Evolutionary conservation across 2,113 vertebrate genomes (phyloP).

Genomic region (Notechis scutatus): DNA sequence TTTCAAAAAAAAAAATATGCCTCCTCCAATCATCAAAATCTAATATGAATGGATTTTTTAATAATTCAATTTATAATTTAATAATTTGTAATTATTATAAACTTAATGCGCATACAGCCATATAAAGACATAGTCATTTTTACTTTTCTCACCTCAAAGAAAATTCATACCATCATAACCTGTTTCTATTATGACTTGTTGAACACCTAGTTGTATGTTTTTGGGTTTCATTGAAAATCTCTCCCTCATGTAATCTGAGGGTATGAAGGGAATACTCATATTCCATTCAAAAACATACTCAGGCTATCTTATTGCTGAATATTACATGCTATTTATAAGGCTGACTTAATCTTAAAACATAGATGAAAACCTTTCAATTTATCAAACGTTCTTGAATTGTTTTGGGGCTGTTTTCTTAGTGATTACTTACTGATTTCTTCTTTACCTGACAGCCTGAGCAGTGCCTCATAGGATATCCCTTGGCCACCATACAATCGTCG

Average conservation of each 20-base stretch:
- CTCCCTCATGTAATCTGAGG: not conserved
- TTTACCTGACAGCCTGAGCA: constrained; percentile 81
- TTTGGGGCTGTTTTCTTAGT: not conserved
- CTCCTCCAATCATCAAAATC: no score
- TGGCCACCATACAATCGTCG: constrained; percentile 68
- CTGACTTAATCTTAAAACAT: not conserved
- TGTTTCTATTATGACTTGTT: not conserved
- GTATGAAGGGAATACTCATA: not conserved
- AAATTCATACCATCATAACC: not conserved
- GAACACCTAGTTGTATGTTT: not conserved
- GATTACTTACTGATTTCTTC: constrained; percentile 73
- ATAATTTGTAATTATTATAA: no score
- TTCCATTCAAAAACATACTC: not conserved
- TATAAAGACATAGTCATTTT: no score
- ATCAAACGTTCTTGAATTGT: not conserved
- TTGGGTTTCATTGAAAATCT: not conserved
- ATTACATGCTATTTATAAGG: not conserved
- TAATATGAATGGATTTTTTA: no score
- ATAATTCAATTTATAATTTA: no score
- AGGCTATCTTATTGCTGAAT: not conserved
- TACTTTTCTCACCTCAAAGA: not conserved
- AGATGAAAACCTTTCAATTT: not conserved
- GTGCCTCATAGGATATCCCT: constrained; percentile 80
- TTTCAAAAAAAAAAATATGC: no score
- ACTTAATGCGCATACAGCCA: no score